Evolutionary conservation across 35 echinoderm and acorn worm species (phyloP), one percentile per base, ranked within the genome.

Genomic region (Eucidaris tribuloides): DNA sequence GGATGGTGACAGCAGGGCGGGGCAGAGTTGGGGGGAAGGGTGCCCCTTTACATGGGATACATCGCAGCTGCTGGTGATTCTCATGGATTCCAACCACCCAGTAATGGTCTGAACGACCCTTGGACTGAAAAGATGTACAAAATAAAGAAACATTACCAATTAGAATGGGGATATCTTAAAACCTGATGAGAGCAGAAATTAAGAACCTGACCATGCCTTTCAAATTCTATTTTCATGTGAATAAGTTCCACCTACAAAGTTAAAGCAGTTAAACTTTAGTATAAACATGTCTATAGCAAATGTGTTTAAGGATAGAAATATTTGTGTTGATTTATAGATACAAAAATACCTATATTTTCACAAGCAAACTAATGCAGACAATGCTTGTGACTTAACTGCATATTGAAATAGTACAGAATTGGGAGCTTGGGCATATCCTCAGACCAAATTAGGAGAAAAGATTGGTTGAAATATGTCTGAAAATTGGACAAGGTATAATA

Each of bases 51-150:
- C 96, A 99, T 38, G 33, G 77, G 23, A 99, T 93, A 64, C 91
- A 90, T 58, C 96, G 62, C 15, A 99, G 45, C 42, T 99, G 96
- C 54, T 84, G 46, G 19, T 78, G 82, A 28, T 61, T 90, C 50
- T 98, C 95, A 60, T 98, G 79, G 44, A 98, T 79, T 25, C 95
- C 95, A 19, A 93, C 86, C 34, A 98, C 83, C 95, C 95, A 98
- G 59, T 93, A 91, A 77, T 86, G 78, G 40, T 98, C 95, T 46
- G 95, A 98, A 33, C 81, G 82, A 49, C 90, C 83, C 62, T 98
- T 98, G 18, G 86, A 43, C 95, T 98, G 48, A 42, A 83, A 14
- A 46, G 50, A 7, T 79, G 29, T 49, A 11, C 46, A n/a, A 77
- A 42, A 19, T 46, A 0, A 83, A 76, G 30, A 79, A 54, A 22